Base-by-base conservation (phyloP, 1,140 invertebrate species). In the Cherax destructor region DNA sequence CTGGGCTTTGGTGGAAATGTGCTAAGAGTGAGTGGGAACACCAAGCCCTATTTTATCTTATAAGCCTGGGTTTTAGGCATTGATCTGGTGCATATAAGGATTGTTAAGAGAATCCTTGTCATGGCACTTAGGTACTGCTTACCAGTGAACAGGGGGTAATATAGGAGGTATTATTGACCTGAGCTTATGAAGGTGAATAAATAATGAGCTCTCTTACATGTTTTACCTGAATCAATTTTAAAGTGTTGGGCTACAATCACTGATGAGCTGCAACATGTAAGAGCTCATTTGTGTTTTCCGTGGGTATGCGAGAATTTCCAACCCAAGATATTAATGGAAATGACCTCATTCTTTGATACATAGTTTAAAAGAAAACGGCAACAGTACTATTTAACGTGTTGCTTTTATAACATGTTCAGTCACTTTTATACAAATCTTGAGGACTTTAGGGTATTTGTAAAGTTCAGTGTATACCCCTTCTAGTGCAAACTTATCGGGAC, bases 341-440 rank as follows among this genome's bases (percentile, higher is more conserved):
- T 41, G 49, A 87, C 52, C n/a, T 13, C 83, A 78, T 88, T 83
- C 78, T 83, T 80, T 81, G 56, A 89, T 89, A 89, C 41, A 86
- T n/a, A 76, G 72, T 86, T 41, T 47, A 78, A 87, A 21, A 50
- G 61, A 56, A 79, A 59, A 72, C 16, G 80, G 78, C 69, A 76
- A 81, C 79, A 65, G 56, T 79, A 88, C 86, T 81, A 50, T 83
- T 74, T 89, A 76, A 65, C 47, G 52, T 56, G 87, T 89, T 89
- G 87, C 87, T 89, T 89, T 89, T 89, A 79, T 89, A 89, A 74
- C 47, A 77, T 61, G 78, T 89, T 89, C 87, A 59, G 56, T 74
- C 56, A 89, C 56, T 89, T 89, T 89, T 89, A 89, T 89, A 89
- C 87, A 89, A 83, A 59, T 47, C 30, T 59, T 50, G 76, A 87